These are phyloP conservation scores for Azemiops feae DNA, from an alignment of 2,113 vertebrate species.

Conservation along the genomic window DNA sequence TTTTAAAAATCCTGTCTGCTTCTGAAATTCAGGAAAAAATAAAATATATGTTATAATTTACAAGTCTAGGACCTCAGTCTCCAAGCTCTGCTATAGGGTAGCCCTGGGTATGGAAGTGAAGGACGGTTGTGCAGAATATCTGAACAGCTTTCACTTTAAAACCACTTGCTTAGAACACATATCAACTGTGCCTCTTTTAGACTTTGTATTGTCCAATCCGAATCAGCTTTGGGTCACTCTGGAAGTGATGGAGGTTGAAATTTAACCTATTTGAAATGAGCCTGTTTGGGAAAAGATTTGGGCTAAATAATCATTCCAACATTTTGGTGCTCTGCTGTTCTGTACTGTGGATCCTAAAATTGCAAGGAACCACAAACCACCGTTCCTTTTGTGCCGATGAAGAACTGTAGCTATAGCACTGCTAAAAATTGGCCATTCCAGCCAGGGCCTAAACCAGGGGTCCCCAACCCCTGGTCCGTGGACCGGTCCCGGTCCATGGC, in stretches of 20 bases:
- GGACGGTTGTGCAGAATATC: not conserved
- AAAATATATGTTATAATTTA: not conserved
- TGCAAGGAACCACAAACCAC: not conserved
- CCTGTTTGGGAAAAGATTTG: not conserved
- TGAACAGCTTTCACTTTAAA: not conserved
- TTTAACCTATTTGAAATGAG: not conserved
- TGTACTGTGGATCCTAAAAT: not conserved
- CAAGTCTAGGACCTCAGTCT: no score
- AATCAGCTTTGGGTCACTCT: not conserved
- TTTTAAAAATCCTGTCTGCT: slow-evolving; percentile 40
- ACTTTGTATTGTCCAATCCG: not conserved
- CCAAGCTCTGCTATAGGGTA: not conserved
- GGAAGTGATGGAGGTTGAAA: not conserved
- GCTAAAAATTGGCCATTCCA: not conserved
- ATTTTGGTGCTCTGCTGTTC: not conserved
- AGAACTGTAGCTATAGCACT: not conserved
- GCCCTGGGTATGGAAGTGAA: not conserved
- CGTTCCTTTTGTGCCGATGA: not conserved
- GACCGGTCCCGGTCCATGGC: no score
- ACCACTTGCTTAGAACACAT: not conserved
- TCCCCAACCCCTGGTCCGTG: no score
- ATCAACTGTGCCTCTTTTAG: not conserved
- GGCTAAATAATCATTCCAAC: not conserved
- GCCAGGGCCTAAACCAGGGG: no score
- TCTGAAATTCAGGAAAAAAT: slow-evolving; percentile 49